Evolutionary conservation across 2,797 vertebrate species (phyloP).

Genomic region (Diglossa cyanea): DNA sequence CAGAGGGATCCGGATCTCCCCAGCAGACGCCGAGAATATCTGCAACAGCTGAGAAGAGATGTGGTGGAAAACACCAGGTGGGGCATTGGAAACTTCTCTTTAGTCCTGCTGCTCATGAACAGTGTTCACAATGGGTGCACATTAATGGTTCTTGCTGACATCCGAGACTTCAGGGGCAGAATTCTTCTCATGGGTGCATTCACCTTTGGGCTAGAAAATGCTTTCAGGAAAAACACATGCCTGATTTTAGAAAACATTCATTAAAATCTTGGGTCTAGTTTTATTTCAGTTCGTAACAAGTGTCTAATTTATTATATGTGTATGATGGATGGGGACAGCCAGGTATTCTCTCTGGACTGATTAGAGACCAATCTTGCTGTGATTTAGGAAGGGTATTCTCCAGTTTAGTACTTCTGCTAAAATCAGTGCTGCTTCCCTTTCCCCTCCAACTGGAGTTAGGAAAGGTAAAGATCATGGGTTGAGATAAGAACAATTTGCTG

Average conservation of each 20-base stretch:
- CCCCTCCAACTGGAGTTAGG: not conserved
- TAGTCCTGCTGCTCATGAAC: too few relatives aligned
- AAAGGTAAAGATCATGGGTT: not conserved
- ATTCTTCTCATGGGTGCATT: not conserved
- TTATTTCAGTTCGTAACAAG: not conserved
- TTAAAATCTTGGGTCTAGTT: not conserved
- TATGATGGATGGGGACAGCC: not conserved
- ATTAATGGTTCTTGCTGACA: not conserved
- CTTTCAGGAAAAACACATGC: not conserved
- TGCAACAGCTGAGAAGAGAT: constrained; percentile 85
- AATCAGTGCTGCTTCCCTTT: not conserved
- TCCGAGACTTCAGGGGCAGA: not conserved
- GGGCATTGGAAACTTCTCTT: not conserved
- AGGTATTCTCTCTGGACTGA: not conserved
- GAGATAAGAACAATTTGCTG: not conserved
- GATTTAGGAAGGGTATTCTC: not conserved
- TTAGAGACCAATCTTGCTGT: not conserved
- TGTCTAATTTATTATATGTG: not conserved
- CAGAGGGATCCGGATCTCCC: constrained; percentile 70
- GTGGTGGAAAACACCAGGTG: constrained; percentile 86
- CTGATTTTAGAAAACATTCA: not conserved
- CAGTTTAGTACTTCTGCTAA: not conserved
- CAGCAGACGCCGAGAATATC: constrained; percentile 77
- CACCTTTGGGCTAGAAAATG: not conserved
- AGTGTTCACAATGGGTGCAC: not conserved